Evolutionary conservation across 2,888 invertebrate species (phyloP).

Genomic region (Drosophila mimetica): DNA sequence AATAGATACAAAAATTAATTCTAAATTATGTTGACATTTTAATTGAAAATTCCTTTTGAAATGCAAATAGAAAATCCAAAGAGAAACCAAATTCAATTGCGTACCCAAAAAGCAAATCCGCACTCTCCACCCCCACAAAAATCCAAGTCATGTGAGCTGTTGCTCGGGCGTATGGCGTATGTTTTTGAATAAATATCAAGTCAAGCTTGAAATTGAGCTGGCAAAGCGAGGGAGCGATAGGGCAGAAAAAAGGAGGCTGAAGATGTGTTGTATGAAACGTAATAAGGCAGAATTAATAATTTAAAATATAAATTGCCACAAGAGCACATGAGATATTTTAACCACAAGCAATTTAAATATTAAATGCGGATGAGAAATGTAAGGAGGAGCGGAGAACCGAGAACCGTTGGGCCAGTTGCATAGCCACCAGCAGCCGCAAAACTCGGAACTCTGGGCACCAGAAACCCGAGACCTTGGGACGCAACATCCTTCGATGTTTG

Average conservation of each 20-base stretch:
- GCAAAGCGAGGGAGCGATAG: constrained; percentile 24
- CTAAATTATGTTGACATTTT: constrained; percentile 46
- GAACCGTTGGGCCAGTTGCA: constrained; percentile 39
- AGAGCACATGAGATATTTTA: constrained; percentile 73
- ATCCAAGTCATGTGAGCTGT: constrained; percentile 33
- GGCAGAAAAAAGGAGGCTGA: constrained; percentile 10
- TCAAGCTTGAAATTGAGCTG: constrained; percentile 58
- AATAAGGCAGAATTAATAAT: constrained; percentile 77
- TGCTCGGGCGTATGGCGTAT: constrained; percentile 13
- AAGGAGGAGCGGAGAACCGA: constrained; percentile 13
- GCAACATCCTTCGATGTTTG: constrained; percentile 26
- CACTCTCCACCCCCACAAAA: constrained; percentile 3
- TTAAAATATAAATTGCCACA: constrained; percentile 78
- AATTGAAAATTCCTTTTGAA: constrained; percentile 64
- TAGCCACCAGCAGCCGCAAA: constrained; percentile 25
- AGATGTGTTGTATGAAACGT: constrained; percentile 53
- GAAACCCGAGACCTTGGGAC: constrained; percentile 14
- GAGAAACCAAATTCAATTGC: constrained; percentile 62
- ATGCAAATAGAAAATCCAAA: constrained; percentile 56
- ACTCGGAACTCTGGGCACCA: constrained; percentile 5
- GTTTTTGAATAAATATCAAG: constrained; percentile 47
- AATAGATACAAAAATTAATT: constrained; percentile 34
- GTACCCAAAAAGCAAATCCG: constrained; percentile 30
- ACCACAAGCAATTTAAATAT: constrained; percentile 79
- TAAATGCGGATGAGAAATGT: constrained; percentile 65